A percentile compares a stretch with the other conserved stretches of the same genome.
Conservation (phyloP, 2,888 invertebrate genomes). For the Choristoneura rosaceana region DNA sequence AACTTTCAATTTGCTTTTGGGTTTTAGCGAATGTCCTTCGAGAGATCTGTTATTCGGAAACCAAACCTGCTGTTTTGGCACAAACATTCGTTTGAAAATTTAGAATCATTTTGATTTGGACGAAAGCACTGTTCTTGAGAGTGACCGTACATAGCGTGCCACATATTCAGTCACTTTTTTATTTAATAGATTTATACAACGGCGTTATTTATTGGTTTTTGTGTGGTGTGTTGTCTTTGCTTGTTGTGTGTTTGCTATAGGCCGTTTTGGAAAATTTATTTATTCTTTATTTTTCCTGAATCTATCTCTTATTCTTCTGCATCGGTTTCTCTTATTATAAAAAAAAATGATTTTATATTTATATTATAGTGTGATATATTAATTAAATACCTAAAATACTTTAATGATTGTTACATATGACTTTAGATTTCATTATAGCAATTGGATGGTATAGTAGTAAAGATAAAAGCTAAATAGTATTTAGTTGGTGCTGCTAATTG, state of each 20-base stretch:
- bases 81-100: slow-evolving; percentile 60
- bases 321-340: slow-evolving; percentile 58
- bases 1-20: slow-evolving; percentile 57
- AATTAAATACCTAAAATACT: slow-evolving; percentile 11
- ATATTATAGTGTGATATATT: slow-evolving; percentile 42
- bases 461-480: slow-evolving; percentile 27
- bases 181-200: slow-evolving; percentile 62
- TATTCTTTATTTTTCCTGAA: slow-evolving; percentile 60
- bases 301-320: slow-evolving; percentile 63
- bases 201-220: slow-evolving; percentile 74
- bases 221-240: slow-evolving; percentile 80
- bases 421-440: slow-evolving; percentile 34
- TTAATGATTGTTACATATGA: slow-evolving; percentile 36
- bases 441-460: slow-evolving; percentile 43
- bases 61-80: slow-evolving; percentile 66
- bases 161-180: slow-evolving; percentile 69
- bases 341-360: slow-evolving; percentile 44
- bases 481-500: slow-evolving; percentile 29
- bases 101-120: slow-evolving; percentile 73
- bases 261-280: slow-evolving; percentile 82
- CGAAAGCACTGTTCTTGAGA: slow-evolving; percentile 71
- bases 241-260: slow-evolving; percentile 85
- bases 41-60: slow-evolving; percentile 84
- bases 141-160: slow-evolving; percentile 70
- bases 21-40: slow-evolving; percentile 82